Conservation (phyloP, 2,113 vertebrate genomes). For the Thinocorus orbignyianus region DNA sequence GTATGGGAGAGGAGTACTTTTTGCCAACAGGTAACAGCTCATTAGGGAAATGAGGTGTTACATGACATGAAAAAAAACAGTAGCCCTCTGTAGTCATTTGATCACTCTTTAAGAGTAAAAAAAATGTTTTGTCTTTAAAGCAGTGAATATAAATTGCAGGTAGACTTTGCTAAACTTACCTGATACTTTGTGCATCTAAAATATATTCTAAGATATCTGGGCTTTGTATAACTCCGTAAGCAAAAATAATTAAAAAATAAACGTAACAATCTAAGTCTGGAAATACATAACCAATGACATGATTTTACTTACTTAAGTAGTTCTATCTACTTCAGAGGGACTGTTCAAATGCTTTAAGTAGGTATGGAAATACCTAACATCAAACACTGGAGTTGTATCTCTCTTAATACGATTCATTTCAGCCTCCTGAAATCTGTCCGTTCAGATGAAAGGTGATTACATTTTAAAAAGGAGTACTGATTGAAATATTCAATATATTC, state of each 20-base stretch:
- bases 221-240: not conserved
- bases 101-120: not conserved
- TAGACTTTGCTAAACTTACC: not conserved
- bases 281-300: not conserved
- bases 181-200: not conserved
- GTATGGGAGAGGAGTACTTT: constrained; percentile 19
- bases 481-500: not conserved
- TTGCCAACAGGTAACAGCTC: not conserved
- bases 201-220: not conserved
- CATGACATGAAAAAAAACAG: not conserved
- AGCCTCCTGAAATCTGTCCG: not conserved
- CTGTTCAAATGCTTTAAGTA: not conserved
- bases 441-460: not conserved
- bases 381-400: not conserved
- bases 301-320: not conserved
- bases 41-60: not conserved
- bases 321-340: not conserved
- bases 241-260: not conserved
- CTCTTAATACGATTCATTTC: not conserved
- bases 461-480: not conserved
- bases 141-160: not conserved
- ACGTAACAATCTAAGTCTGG: not conserved
- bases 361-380: not conserved
- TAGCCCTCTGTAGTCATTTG: not conserved
- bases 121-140: not conserved